phyloP scores from a whole-genome alignment of 2,888 invertebrate genomes.

The Hyposoter dolosus region DNA sequence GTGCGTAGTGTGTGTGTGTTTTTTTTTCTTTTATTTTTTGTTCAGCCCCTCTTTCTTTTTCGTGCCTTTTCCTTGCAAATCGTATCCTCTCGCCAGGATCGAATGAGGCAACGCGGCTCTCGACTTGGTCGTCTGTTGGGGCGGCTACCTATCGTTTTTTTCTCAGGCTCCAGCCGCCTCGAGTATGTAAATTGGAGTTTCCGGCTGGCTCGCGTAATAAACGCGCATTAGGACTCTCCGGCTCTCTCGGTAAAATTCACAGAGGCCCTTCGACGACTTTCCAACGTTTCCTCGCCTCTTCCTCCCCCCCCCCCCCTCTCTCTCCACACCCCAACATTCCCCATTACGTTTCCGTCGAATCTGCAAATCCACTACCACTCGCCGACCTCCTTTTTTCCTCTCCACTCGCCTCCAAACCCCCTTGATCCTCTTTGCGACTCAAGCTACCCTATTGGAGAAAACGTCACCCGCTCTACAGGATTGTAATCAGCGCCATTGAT shows the following conservation, averaged over 20 bases:
- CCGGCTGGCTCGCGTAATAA: constrained; percentile 74
- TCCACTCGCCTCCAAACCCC: constrained; percentile 13
- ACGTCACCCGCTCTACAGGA: constrained; percentile 57
- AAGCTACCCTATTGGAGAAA: constrained; percentile 48
- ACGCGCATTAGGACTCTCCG: constrained; percentile 71
- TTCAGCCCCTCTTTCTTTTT: constrained; percentile 28
- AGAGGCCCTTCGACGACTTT: constrained; percentile 66
- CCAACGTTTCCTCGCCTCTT: constrained; percentile 57
- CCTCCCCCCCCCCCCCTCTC: constrained; percentile 19
- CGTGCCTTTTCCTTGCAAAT: constrained; percentile 65
- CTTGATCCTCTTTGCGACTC: constrained; percentile 36
- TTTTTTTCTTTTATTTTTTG: constrained; percentile 2
- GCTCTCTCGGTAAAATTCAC: constrained; percentile 65
- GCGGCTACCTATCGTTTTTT: constrained; percentile 53
- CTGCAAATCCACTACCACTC: constrained; percentile 44
- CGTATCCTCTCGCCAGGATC: constrained; percentile 65
- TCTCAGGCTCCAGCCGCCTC: constrained; percentile 48
- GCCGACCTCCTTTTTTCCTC: constrained; percentile 7
- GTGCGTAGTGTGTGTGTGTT: too few species aligned
- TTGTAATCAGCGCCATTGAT: constrained; percentile 72
- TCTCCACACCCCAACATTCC: constrained; percentile 11
- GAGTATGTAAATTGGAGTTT: constrained; percentile 74
- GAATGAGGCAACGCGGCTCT: constrained; percentile 50
- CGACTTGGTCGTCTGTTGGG: constrained; percentile 31
- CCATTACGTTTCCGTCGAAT: constrained; percentile 35